Evolutionary conservation across 2,888 invertebrate species (phyloP), one percentile per base, ranked within the genome.

Genomic region (Troides aeacus): DNA sequence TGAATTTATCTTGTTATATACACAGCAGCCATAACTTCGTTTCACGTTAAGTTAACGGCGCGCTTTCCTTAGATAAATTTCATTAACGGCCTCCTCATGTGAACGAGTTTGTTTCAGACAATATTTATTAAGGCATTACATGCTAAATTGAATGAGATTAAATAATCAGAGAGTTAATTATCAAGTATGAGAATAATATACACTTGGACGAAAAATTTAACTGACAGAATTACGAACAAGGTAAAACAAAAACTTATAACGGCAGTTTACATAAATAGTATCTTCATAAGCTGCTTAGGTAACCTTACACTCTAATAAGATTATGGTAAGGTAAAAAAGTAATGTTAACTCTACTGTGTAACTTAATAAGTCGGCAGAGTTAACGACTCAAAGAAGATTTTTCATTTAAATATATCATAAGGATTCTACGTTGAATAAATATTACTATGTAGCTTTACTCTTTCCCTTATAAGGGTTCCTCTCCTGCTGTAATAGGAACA

Each of bases 1-100:
- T 66, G 53, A 66, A 62, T 56, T 56, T 56, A 66, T 56, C 61
- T 66, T 36, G 57, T 62, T 67, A 67, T 39, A 67, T 36, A 62
- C 50, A n/a, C 53, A 63, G 53, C 17, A 23, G 63, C 58, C 58
- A 21, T 53, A 68, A 64, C 59, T 64, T 64, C 30, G 63, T 68
- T 67, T 57, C 18, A 50, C 21, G 10, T 21, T 36, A 64, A 68
- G 21, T 68, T 63, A 36, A 62, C 57, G 24, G 63, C 62, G 58
- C 21, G 6, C 17, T 62, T 62, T 42, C 18, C 57, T 21, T 17
- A 58, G 36, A 64, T 64, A 64, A 53, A 68, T 68, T 50, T 63
- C 59, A 68, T 68, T 68, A 68, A 63, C 50, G 50, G 59, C 18
- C 56, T 21, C 15, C 58, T 46, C 63, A 59, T 58, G 57, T 58